phyloP scores from a whole-genome alignment of 2,797 vertebrate species.

The Champsocephalus gunnari region DNA sequence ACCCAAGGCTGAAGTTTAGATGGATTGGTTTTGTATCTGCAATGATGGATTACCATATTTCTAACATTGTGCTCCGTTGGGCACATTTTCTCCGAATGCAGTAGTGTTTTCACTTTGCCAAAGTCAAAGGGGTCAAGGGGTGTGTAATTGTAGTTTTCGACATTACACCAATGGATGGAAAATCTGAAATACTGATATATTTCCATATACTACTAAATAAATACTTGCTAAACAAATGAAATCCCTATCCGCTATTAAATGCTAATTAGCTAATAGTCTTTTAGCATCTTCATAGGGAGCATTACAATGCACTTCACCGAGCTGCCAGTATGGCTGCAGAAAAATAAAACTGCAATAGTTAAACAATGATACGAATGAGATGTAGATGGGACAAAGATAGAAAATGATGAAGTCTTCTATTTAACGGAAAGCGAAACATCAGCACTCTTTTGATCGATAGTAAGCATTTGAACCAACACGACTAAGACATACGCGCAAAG shows the following conservation, averaged over 20 bases:
- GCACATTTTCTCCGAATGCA: slow-evolving; percentile 13
- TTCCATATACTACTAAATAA: not conserved
- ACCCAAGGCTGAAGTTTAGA: slow-evolving; percentile 15
- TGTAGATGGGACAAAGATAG: too few relatives aligned
- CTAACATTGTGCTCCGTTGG: slow-evolving; percentile 13
- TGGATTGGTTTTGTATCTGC: slow-evolving; percentile 21
- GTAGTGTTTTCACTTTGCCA: not conserved
- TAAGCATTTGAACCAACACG: too few relatives aligned
- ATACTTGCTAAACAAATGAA: too few relatives aligned
- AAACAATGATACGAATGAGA: not conserved
- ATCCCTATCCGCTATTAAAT: too few relatives aligned
- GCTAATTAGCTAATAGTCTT: too few relatives aligned
- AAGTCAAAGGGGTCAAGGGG: slow-evolving; percentile 23
- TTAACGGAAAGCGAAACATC: too few relatives aligned
- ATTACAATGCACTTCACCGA: not conserved
- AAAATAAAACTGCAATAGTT: not conserved
- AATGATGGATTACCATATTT: slow-evolving; percentile 32
- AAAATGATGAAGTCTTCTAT: too few relatives aligned
- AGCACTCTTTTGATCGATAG: too few relatives aligned
- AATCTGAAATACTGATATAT: too few relatives aligned
- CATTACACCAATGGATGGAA: not conserved
- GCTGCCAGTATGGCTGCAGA: not conserved
- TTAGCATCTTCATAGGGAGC: too few relatives aligned
- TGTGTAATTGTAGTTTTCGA: not conserved
- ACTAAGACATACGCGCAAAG: too few relatives aligned